Conservation (phyloP, 2,113 vertebrate species). For the Hypomesus transpacificus region DNA sequence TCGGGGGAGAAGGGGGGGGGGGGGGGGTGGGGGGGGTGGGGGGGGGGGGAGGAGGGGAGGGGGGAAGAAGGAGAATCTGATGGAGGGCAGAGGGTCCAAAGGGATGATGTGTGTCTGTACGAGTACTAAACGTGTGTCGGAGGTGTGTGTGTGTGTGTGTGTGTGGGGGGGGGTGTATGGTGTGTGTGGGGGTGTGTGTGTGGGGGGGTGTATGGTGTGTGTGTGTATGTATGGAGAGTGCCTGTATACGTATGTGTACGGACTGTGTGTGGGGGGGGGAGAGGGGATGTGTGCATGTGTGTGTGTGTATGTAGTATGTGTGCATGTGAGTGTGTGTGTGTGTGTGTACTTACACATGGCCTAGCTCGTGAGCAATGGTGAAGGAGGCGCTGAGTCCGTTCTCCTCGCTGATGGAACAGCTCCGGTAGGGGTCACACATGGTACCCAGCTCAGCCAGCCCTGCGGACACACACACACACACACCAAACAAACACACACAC, state of each 20-base stretch:
- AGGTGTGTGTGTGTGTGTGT: too few species aligned
- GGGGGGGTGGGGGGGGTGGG: slow-evolving; percentile 10
- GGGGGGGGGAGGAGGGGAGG: neutral
- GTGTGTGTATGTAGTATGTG: neutral
- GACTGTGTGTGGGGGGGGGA: neutral
- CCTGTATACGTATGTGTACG: neutral
- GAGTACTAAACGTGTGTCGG: too few species aligned
- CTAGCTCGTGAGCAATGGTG: slow-evolving; percentile 94
- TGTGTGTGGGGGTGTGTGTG: too few species aligned
- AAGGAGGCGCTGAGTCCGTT: slow-evolving; percentile 95
- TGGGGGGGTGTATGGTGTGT: too few species aligned
- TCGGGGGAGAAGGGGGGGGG: neutral
- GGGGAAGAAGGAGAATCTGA: neutral
- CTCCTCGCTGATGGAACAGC: slow-evolving; percentile 97
- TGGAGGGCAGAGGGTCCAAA: too few species aligned
- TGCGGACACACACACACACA: slow-evolving; percentile 55
- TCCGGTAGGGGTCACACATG: slow-evolving; percentile 89
- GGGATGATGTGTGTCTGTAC: too few species aligned
- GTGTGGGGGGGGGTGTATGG: neutral
- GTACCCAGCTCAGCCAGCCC: slow-evolving; percentile 95
- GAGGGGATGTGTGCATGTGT: neutral
- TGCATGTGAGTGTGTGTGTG: neutral
- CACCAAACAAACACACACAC: slow-evolving; percentile 24
- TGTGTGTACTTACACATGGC: slow-evolving; percentile 88
- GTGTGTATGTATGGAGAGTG: too few species aligned